These are phyloP conservation scores for Dorcus parallelipipedus DNA, from an alignment of 2,888 invertebrate species.

Conservation along the genomic window DNA sequence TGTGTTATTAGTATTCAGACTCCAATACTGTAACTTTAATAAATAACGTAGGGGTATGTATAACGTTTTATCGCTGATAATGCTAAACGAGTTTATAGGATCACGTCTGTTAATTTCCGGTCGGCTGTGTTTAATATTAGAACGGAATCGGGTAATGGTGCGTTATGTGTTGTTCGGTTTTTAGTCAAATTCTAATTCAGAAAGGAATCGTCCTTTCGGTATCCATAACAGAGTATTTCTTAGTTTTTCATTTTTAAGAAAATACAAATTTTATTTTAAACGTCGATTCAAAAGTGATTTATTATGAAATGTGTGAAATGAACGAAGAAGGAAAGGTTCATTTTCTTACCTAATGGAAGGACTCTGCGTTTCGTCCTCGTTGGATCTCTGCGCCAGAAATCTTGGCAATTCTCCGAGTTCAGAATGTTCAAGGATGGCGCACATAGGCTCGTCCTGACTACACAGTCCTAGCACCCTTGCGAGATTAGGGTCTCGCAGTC, in stretches of 20 bases:
- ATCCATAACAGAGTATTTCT: neutral
- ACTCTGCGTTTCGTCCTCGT: conserved; percentile 51
- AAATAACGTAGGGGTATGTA: conserved; percentile 27
- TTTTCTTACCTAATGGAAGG: conserved; percentile 49
- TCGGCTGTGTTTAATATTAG: conserved; percentile 32
- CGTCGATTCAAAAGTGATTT: too few relatives aligned
- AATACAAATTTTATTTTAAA: too few relatives aligned
- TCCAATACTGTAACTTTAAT: conserved; percentile 18
- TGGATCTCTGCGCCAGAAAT: conserved; percentile 51
- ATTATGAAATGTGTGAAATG: too few relatives aligned
- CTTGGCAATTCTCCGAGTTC: conserved; percentile 80
- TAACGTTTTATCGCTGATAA: conserved; percentile 37
- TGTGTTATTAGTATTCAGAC: conserved; percentile 22
- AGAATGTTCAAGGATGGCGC: conserved; percentile 86
- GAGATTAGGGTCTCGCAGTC: conserved; percentile 78
- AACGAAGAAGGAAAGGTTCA: neutral
- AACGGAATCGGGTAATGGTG: conserved; percentile 21
- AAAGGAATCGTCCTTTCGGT: neutral
- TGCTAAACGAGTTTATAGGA: conserved; percentile 33
- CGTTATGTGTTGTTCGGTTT: conserved; percentile 18
- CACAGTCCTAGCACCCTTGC: conserved; percentile 80
- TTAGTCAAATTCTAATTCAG: neutral
- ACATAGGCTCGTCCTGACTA: conserved; percentile 76
- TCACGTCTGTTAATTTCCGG: conserved; percentile 38
- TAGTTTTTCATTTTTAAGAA: too few relatives aligned